These are phyloP conservation scores for Meloidogyne floridensis DNA, from an alignment of 1,140 invertebrate genomes.

Conservation along the genomic window DNA sequence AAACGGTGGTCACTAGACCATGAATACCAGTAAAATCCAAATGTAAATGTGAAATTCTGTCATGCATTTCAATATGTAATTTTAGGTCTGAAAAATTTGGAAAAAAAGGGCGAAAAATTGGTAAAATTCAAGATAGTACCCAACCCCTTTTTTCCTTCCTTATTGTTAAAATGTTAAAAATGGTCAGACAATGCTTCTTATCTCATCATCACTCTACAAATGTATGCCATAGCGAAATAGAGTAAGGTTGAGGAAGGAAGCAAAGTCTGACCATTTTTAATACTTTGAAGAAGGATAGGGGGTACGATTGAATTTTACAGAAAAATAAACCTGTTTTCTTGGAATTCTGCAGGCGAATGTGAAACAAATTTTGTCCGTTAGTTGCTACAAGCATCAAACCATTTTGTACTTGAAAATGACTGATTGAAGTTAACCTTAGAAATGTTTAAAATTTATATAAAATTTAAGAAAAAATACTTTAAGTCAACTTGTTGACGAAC, in stretches of 20 bases:
- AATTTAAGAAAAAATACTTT: constrained; percentile 12
- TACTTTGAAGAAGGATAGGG: too few species aligned
- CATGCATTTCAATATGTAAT: constrained; percentile 26
- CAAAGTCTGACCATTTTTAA: too few species aligned
- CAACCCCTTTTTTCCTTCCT: too few species aligned
- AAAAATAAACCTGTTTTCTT: constrained; percentile 27
- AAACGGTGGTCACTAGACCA: constrained; percentile 43
- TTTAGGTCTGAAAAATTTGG: constrained; percentile 33
- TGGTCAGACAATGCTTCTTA: too few species aligned
- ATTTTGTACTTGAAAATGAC: constrained; percentile 46
- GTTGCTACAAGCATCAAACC: constrained; percentile 43
- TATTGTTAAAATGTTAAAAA: too few species aligned
- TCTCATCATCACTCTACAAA: too few species aligned
- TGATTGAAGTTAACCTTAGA: constrained; percentile 11
- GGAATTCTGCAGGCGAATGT: constrained; percentile 44
- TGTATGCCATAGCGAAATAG: too few species aligned
- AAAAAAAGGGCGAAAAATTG: too few species aligned
- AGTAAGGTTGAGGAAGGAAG: too few species aligned
- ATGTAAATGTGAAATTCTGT: constrained; percentile 40
- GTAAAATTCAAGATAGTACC: too few species aligned
- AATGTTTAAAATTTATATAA: not conserved
- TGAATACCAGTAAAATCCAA: constrained; percentile 39
- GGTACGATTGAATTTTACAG: too few species aligned
- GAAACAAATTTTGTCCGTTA: constrained; percentile 34
- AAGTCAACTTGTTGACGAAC: constrained; percentile 25